Percentiles rank a stretch among this genome's conserved stretches.
Conservation (phyloP, 2,113 vertebrate genomes). For the Cranoglanis bouderius region DNA sequence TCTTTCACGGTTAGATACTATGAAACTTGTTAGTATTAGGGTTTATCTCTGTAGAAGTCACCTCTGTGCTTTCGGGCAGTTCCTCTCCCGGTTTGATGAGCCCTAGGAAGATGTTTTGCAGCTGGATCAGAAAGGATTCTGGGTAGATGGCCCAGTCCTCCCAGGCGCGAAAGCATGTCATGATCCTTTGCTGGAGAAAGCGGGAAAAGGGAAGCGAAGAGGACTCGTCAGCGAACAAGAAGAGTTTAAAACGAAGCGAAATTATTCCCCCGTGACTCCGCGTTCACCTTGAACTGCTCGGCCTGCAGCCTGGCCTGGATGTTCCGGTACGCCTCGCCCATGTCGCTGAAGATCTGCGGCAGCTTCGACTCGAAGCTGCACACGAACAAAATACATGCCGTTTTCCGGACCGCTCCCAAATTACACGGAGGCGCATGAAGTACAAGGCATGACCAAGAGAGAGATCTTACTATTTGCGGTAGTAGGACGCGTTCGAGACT, state of each 20-base stretch:
- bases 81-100: conserved; percentile 72
- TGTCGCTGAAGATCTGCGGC: conserved; percentile 75
- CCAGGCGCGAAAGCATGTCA: conserved; percentile 78
- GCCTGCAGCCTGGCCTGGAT: conserved; percentile 79
- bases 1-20: too few relatives aligned
- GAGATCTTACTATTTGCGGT: conserved; percentile 77
- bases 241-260: background rate
- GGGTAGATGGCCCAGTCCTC: conserved; percentile 83
- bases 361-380: conserved; percentile 78
- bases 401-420: background rate
- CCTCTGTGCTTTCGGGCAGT: conserved; percentile 60
- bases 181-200: conserved; percentile 75
- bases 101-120: conserved; percentile 81
- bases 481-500: conserved; percentile 79
- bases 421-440: background rate
- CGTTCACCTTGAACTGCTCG: conserved; percentile 78
- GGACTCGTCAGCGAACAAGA: background rate
- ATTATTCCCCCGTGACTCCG: background rate
- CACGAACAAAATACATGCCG: background rate
- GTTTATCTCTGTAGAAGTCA: conserved; percentile 43
- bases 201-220: background rate
- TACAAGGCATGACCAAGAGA: background rate
- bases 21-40: too few relatives aligned
- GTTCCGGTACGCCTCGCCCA: conserved; percentile 73
- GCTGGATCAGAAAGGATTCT: conserved; percentile 76